Evolutionary conservation across 1,140 invertebrate species (phyloP).

Genomic region (Physella acuta): DNA sequence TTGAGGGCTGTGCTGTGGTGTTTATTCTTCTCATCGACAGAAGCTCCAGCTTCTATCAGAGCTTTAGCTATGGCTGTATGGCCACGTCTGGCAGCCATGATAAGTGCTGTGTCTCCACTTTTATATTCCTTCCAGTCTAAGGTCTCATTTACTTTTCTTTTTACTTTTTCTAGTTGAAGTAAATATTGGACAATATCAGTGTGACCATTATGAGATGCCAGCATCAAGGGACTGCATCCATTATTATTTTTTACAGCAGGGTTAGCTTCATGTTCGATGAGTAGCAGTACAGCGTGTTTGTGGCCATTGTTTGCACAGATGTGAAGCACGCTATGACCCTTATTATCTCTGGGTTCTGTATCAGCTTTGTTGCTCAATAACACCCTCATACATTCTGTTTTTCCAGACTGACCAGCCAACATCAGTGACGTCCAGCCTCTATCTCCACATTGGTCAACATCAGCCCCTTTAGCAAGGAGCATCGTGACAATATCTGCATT

Average conservation of each 20-base stretch:
- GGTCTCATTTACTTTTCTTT: background rate
- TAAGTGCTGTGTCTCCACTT: background rate
- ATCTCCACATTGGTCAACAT: conserved; percentile 2
- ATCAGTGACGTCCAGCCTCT: conserved; percentile 14
- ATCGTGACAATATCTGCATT: background rate
- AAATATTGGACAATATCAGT: conserved; percentile 2
- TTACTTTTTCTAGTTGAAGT: conserved; percentile 2
- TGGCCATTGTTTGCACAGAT: conserved; percentile 14
- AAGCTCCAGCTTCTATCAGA: background rate
- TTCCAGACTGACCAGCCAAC: conserved; percentile 1
- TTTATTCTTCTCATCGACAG: background rate
- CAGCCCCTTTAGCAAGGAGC: conserved; percentile 1
- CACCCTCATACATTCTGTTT: conserved; percentile 9
- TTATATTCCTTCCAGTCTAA: background rate
- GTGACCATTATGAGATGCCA: conserved; percentile 8
- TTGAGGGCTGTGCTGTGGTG: background rate
- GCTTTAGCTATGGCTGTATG: background rate
- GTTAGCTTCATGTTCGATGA: conserved; percentile 5
- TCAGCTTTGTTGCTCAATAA: background rate
- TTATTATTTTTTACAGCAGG: background rate
- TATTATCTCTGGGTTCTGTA: conserved; percentile 3
- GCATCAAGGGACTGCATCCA: conserved; percentile 4
- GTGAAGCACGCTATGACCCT: conserved; percentile 12
- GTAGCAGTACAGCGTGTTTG: conserved; percentile 9
- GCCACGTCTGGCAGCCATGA: background rate